Base-by-base conservation (phyloP, 2,888 invertebrate species). In the Aleiodes alternator region DNA sequence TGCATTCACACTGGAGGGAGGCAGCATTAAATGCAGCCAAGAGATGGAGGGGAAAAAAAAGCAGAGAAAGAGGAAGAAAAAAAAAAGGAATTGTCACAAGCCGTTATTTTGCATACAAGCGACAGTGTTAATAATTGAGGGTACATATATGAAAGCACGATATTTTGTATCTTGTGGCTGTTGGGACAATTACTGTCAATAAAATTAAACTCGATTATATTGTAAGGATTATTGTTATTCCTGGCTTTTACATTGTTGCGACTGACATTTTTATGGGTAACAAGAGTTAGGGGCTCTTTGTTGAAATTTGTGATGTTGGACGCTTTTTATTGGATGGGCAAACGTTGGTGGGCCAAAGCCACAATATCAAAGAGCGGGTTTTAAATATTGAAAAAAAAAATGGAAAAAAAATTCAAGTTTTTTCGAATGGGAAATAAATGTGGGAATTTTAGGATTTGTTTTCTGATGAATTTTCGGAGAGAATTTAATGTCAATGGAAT, bases 51-150 rank as follows among this genome's bases (percentile, higher is more conserved):
- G 31, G 69, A 71, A 56, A 69, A 61, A 72, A 34, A 6, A 34
- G 2, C 4, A 69, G 69, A 57, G 51, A 69, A 68, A 61, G 29
- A 43, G 16, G 64, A 31, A 70, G 29, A 68, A 61, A 50, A 53
- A 31, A 64, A 55, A 70, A 23, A 68, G 59, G 50, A 69, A 51
- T 68, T 68, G 68, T 50, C 51, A 51, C 51, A 51, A 51, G 12
- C 68, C 68, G 68, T 68, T 68, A 68, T 68, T 68, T 68, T 31
- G 68, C 68, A 68, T 68, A 68, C 68, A 31, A 48, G 51, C 29
- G 31, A 68, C 31, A 31, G 68, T 61, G 61, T 68, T 68, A 68
- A 68, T 68, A 68, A 68, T 68, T 51, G 51, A 51, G 31, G 68
- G 50, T n/a, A 34, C n/a, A 38, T 31, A 31, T 68, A 68, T 50